A percentile compares a stretch with the other conserved stretches of the same genome.
phyloP scores from a whole-genome alignment of 2,888 invertebrate species.

The Acrobasis repandana region DNA sequence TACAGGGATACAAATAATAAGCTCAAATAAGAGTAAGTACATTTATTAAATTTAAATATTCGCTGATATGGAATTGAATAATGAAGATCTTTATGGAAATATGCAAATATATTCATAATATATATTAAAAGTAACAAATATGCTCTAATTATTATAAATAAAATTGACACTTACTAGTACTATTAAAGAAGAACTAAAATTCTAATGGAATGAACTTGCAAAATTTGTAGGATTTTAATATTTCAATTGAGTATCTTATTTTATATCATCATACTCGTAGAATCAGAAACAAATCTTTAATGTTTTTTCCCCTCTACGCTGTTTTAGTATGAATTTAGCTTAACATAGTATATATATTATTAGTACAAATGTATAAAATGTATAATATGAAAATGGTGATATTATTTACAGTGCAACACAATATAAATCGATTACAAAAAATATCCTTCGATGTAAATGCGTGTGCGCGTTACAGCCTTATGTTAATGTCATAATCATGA shows the following conservation, averaged over 20 bases:
- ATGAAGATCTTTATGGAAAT: background rate
- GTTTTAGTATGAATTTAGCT: too few relatives aligned
- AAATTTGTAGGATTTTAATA: too few relatives aligned
- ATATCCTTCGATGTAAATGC: constrained; percentile 25
- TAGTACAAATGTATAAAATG: constrained; percentile 26
- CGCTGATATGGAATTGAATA: constrained; percentile 1
- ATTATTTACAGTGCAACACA: constrained; percentile 32
- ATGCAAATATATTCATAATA: background rate
- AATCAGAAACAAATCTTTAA: too few relatives aligned
- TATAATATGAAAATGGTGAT: constrained; percentile 22
- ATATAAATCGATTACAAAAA: constrained; percentile 21
- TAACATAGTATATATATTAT: background rate
- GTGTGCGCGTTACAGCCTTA: constrained; percentile 22
- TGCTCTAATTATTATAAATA: background rate
- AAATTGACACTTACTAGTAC: background rate
- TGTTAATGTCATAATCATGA: background rate
- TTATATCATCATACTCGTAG: too few relatives aligned
- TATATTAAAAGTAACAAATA: background rate
- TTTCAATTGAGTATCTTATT: too few relatives aligned
- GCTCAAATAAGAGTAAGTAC: background rate
- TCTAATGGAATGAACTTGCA: constrained; percentile 4
- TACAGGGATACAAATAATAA: background rate
- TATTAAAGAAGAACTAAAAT: background rate
- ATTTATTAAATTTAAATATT: constrained; percentile 6
- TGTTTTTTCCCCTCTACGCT: too few relatives aligned